These are phyloP conservation scores for Mormyrops boulengeri DNA, from an alignment of 2,797 vertebrate genomes.

Conservation along the genomic window DNA sequence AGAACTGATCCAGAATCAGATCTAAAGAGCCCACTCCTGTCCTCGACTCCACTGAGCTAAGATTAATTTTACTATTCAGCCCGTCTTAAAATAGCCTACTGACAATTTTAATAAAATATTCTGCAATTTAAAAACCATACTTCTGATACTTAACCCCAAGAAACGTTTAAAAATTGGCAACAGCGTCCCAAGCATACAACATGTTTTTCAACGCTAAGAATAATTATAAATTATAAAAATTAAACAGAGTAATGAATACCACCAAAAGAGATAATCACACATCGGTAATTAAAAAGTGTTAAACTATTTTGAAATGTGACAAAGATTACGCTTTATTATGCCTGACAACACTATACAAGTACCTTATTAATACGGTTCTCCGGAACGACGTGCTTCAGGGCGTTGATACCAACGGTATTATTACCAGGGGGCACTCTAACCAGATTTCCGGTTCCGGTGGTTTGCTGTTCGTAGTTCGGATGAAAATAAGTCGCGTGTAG, in stretches of 20 bases:
- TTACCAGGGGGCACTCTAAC: background rate
- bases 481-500: background rate
- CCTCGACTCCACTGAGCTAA: background rate
- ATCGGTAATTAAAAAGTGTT: background rate
- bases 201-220: background rate
- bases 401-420: background rate
- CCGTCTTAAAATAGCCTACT: background rate
- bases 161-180: background rate
- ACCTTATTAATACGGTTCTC: background rate
- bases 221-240: background rate
- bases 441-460: background rate
- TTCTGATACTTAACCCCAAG: background rate
- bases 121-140: background rate
- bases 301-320: background rate
- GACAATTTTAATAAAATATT: background rate
- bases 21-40: background rate
- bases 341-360: background rate
- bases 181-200: background rate
- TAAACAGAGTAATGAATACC: background rate
- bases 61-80: slow-evolving; percentile 40
- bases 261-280: background rate
- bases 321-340: background rate
- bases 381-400: background rate
- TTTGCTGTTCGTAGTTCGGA: background rate
- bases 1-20: background rate